A percentile compares a stretch with the other conserved stretches of the same genome.
Conservation (phyloP, 2,113 vertebrate species). For the Onychostoma macrolepis region DNA sequence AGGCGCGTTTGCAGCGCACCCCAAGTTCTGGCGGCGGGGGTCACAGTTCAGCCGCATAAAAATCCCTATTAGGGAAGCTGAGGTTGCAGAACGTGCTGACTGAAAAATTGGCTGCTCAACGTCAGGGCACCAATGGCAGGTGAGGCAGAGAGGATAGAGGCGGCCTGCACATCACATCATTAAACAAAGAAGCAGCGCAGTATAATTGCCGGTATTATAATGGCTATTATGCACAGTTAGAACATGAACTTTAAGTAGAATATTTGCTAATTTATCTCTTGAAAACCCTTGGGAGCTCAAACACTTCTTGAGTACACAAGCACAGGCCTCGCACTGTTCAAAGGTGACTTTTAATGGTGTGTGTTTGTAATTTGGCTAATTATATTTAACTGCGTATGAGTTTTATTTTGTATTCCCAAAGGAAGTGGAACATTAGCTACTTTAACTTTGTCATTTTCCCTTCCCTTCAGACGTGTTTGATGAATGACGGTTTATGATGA, state of each 20-base stretch:
- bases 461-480: slow-evolving; percentile 49
- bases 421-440: slow-evolving; percentile 42
- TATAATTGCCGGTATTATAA: slow-evolving; percentile 81
- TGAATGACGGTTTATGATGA: slow-evolving; percentile 46
- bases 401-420: slow-evolving; percentile 45
- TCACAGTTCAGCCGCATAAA: slow-evolving; percentile 77
- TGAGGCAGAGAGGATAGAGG: slow-evolving; percentile 67
- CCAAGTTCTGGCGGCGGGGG: slow-evolving; percentile 73
- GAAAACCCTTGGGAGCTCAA: slow-evolving; percentile 71
- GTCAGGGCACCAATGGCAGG: slow-evolving; percentile 73
- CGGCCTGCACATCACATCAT: slow-evolving; percentile 69
- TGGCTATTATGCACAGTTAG: slow-evolving; percentile 78
- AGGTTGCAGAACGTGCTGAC: slow-evolving; percentile 82
- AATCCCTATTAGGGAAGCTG: slow-evolving; percentile 82
- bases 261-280: slow-evolving; percentile 74
- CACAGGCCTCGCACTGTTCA: slow-evolving; percentile 52
- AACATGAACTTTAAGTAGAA: slow-evolving; percentile 69
- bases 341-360: slow-evolving; percentile 44
- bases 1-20: slow-evolving; percentile 75
- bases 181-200: slow-evolving; percentile 72
- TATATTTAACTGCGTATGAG: slow-evolving; percentile 43
- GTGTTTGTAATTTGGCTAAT: slow-evolving; percentile 56
- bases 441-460: slow-evolving; percentile 49
- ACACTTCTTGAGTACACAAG: slow-evolving; percentile 59
- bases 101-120: slow-evolving; percentile 81